phyloP scores from a whole-genome alignment of 1,140 invertebrate species.

The Archivesica marissinica region DNA sequence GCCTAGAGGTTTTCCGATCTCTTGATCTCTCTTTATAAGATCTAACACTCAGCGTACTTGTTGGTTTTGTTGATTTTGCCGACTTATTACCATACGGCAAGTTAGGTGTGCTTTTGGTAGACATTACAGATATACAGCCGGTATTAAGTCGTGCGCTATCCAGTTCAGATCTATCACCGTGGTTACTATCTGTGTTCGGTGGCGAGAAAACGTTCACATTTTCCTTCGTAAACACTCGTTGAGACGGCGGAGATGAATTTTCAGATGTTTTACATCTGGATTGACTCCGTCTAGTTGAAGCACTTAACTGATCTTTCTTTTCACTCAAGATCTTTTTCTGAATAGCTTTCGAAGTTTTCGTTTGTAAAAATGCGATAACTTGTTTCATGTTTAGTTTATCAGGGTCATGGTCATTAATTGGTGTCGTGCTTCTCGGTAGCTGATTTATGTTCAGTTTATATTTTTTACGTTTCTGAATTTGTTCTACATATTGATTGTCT shows the following conservation, averaged over 20 bases:
- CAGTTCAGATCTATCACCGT: background rate
- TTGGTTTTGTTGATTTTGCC: background rate
- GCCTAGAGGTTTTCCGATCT: conserved; percentile 36
- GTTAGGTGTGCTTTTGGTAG: conserved; percentile 62
- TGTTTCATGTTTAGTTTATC: conserved; percentile 80
- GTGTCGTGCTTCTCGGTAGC: conserved; percentile 75
- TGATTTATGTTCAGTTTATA: conserved; percentile 76
- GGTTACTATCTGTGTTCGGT: background rate
- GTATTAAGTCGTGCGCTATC: conserved; percentile 3
- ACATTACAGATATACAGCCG: conserved; percentile 58
- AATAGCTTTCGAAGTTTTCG: conserved; percentile 50
- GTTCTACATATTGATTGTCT: conserved; percentile 63
- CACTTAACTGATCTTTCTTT: background rate
- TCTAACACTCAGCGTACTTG: conserved; percentile 32
- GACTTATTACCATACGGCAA: background rate
- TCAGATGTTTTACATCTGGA: background rate
- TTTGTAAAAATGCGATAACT: conserved; percentile 75
- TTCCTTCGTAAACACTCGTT: background rate
- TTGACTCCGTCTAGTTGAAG: background rate
- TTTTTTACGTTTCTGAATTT: conserved; percentile 66
- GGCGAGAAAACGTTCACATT: background rate
- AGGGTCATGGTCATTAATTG: conserved; percentile 77
- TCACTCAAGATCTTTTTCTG: conserved; percentile 45
- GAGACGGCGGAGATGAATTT: background rate
- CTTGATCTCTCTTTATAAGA: conserved; percentile 48